Evolutionary conservation across 2,113 vertebrate species (phyloP).

Genomic region (Rhombomys opimus): DNA sequence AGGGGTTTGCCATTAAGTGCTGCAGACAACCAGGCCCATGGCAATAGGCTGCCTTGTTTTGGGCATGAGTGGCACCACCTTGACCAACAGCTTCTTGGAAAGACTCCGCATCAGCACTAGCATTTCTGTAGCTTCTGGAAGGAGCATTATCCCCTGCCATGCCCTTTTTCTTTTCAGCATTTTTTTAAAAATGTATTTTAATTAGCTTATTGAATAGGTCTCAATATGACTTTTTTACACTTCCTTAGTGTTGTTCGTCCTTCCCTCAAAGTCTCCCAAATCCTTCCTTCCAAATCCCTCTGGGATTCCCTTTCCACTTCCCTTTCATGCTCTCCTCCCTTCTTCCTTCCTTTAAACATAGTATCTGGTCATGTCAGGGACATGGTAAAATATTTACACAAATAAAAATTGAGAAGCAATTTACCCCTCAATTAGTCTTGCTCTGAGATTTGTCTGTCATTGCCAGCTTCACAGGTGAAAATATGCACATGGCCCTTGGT

Average conservation of each 20-base stretch:
- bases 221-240: background rate
- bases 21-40: background rate
- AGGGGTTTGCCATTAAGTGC: background rate
- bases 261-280: background rate
- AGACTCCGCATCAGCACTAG: background rate
- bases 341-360: conserved; percentile 20
- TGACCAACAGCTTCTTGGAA: background rate
- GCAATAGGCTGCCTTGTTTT: background rate
- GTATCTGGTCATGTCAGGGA: background rate
- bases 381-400: conserved; percentile 38
- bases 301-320: background rate
- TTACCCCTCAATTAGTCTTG: background rate
- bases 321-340: background rate
- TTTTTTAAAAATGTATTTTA: background rate
- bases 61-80: background rate
- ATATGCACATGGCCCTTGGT: background rate
- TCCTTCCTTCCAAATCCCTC: background rate
- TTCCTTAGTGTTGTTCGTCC: no score
- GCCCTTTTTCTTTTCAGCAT: background rate
- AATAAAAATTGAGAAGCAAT: background rate
- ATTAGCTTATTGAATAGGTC: background rate
- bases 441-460: background rate
- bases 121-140: background rate
- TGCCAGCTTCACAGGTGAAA: background rate
- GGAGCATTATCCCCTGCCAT: background rate